Percentiles rank a stretch among this genome's conserved stretches.
These are phyloP conservation scores for Drosophila emarginata DNA, from an alignment of 2,888 invertebrate species.

Conservation along the genomic window DNA sequence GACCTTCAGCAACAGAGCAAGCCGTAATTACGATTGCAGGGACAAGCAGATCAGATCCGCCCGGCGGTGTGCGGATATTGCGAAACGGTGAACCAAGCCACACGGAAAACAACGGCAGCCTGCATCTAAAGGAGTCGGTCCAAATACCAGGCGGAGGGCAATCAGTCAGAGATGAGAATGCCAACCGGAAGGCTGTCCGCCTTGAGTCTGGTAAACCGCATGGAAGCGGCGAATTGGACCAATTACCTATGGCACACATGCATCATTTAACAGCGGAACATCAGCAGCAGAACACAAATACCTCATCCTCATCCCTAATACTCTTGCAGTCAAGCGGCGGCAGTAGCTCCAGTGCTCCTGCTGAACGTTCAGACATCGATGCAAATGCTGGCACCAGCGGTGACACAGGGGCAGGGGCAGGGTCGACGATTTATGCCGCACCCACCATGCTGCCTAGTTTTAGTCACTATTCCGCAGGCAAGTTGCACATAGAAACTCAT, in stretches of 20 bases:
- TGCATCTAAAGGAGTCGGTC: slow-evolving; percentile 26
- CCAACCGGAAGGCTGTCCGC: slow-evolving; percentile 34
- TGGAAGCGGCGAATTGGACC: slow-evolving; percentile 18
- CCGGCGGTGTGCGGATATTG: slow-evolving; percentile 9
- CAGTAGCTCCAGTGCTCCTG: slow-evolving; percentile 18
- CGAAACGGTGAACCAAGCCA: slow-evolving; percentile 8
- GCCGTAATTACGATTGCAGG: slow-evolving; percentile 26
- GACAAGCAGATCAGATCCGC: slow-evolving; percentile 21
- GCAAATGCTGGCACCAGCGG: slow-evolving; percentile 31
- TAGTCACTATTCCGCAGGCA: slow-evolving; percentile 87
- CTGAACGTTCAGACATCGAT: slow-evolving; percentile 44
- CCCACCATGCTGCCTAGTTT: slow-evolving; percentile 88
- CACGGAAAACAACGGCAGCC: slow-evolving; percentile 14
- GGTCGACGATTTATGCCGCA: slow-evolving; percentile 82
- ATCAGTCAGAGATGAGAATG: slow-evolving; percentile 38
- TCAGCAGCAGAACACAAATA: slow-evolving; percentile 34
- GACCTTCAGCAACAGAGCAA: slow-evolving; percentile 28
- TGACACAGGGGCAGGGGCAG: slow-evolving; percentile 1
- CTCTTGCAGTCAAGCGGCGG: slow-evolving; percentile 85
- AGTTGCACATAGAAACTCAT: slow-evolving; percentile 69
- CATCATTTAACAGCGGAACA: slow-evolving; percentile 27
- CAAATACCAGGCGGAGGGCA: slow-evolving; percentile 1
- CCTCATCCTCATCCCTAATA: slow-evolving; percentile 78
- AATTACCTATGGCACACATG: slow-evolving; percentile 40
- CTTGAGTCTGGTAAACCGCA: slow-evolving; percentile 18